Base-by-base conservation (phyloP, 2,797 vertebrate genomes). In the Uromys caudimaculatus region DNA sequence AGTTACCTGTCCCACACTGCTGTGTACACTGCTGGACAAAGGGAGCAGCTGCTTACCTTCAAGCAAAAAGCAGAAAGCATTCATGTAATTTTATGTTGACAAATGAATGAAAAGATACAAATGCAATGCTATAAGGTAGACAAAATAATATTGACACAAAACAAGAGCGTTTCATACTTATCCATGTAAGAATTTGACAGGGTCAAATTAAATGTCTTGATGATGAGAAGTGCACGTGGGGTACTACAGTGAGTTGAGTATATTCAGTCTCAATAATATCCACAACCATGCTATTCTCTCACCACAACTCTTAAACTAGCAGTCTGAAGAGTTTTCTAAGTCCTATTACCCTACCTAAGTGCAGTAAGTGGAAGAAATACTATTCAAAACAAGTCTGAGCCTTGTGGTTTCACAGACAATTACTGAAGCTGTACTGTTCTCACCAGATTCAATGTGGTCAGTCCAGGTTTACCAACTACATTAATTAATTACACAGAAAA, bases 41-140 rank as follows among this genome's bases (percentile, higher is more conserved):
- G 99, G 99, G 96, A 99, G 99, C 94, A 99, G 98, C 98, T 99
- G 99, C 97, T 99, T 99, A 97, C 99, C 99, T 99, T 98, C 89
- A 98, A 98, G 97, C 87, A 97, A 52, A 97, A 97, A 13, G 73
- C 88, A 56, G 17, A 96, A 97, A 97, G 90, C 19, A 95, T 19
- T 77, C n/a, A 81, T 93, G 52, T 95, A 89, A 94, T 88, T 94
- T 90, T 94, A 89, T 85, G 60, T 50, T 85, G 73, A 92, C 41
- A 71, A 97, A 96, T 6, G 83, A 98, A 97, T 97, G 2, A 79
- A 97, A 97, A 97, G 95, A 91, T 69, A 84, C 4, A 95, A 88
- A 76, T 11, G 23, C 3, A 92, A 58, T 89, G n/a, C 29, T 90
- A 60, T 19, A 77, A 93, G 92, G 14, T 81, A 13, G 29, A 76